Base-by-base conservation (phyloP, 37 sponge, comb jelly and placozoan genomes). In the Beroe forskalii region DNA sequence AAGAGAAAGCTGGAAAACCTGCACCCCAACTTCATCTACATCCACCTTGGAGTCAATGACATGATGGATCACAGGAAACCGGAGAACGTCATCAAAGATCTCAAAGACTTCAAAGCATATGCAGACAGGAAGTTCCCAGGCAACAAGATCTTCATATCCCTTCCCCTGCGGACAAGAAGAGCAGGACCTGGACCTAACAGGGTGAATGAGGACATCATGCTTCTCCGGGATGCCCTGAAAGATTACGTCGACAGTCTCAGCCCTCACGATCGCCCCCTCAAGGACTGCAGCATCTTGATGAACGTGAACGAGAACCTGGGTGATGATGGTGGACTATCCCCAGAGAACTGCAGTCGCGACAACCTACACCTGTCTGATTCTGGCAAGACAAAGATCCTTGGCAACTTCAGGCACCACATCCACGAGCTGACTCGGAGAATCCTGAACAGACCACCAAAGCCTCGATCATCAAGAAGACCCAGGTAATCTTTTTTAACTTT, bases 31-130 rank as follows among this genome's bases (percentile, higher is more conserved):
- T 64, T 64, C 25, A 4, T 64, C 4, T 64, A 64, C 31, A 27
- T 64, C 4, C 66, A 64, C 17, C 66, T 64, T 27, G 66, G 66
- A 8, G 31, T 64, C 25, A 64, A 64, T 64, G 66, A 64, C 66
- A 64, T 64, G 30, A 23, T 4, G 6, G 20, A 64, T 22, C 4
- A 22, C 14, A 4, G 25, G 6, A 27, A 22, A 4, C 25, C 66
- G 6, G 17, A 22, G 66, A 4, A 64, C 4, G 25, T 27, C 31
- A 64, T 64, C 4, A 3, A 22, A 64, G 31, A 64, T 23, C 6
- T 64, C 14, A 6, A 27, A 8, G 31, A 27, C 25, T 27, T 64
- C 66, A 8, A 6, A 4, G 20, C 4, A 3, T 22, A 22, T 23
- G 17, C 17, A 3, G 14, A 8, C 31, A 64, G 31, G 25, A 6